Evolutionary conservation across 2,888 invertebrate genomes (phyloP).

Genomic region (Tyria jacobaeae): DNA sequence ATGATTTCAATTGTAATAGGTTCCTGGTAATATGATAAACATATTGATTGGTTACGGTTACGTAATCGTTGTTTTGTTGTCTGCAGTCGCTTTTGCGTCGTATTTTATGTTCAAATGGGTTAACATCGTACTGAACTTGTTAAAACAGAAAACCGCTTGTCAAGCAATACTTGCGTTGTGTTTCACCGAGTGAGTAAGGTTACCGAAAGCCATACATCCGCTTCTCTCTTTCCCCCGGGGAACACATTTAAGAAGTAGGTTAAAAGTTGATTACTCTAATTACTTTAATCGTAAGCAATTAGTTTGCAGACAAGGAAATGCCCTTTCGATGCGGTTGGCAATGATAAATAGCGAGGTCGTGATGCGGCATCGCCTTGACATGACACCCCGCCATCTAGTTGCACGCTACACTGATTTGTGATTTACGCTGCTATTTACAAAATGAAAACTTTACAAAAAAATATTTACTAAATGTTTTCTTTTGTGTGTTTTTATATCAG

Average conservation of each 20-base stretch:
- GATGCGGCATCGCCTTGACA: background rate
- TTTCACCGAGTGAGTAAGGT: too few species aligned
- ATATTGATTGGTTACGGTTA: constrained; percentile 4
- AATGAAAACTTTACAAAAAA: too few species aligned
- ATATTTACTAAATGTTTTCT: too few species aligned
- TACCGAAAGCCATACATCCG: too few species aligned
- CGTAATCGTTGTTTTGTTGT: background rate
- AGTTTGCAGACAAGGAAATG: background rate
- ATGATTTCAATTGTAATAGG: background rate
- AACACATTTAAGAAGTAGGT: too few species aligned
- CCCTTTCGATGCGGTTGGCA: background rate
- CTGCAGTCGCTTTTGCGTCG: background rate
- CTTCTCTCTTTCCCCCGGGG: too few species aligned
- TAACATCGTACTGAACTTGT: too few species aligned
- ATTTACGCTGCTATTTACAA: background rate
- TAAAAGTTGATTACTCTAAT: too few species aligned
- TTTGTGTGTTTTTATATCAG: too few species aligned
- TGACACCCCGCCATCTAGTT: background rate
- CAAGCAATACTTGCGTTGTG: too few species aligned
- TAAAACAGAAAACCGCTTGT: too few species aligned
- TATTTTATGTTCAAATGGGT: background rate
- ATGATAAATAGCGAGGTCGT: background rate
- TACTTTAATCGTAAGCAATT: background rate
- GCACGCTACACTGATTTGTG: background rate
- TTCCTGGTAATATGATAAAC: background rate